Percentiles rank a stretch among this genome's conserved stretches.
Conservation (phyloP, 1,140 invertebrate species). For the Zaprionus lachaisei region DNA sequence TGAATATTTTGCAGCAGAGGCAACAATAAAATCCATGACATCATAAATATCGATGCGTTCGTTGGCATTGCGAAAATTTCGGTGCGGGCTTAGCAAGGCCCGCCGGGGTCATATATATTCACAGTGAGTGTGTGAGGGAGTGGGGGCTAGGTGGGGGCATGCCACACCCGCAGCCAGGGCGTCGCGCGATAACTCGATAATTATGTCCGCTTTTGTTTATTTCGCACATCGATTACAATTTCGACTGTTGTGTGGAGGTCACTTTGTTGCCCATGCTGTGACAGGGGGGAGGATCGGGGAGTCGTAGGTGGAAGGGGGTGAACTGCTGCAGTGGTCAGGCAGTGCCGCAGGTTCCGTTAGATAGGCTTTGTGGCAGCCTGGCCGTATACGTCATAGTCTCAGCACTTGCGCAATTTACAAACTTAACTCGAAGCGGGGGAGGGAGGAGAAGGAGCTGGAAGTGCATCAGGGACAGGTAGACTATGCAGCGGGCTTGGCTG, state of each 20-base stretch:
- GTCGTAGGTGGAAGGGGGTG: not conserved
- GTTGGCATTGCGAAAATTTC: slow-evolving; percentile 76
- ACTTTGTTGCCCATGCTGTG: slow-evolving; percentile 7
- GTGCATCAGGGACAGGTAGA: slow-evolving; percentile 44
- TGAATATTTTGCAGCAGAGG: slow-evolving; percentile 81
- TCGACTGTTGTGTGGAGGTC: slow-evolving; percentile 53
- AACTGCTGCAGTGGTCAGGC: slow-evolving; percentile 7
- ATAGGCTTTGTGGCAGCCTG: slow-evolving; percentile 27
- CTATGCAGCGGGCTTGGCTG: slow-evolving; percentile 13
- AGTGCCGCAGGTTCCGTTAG: slow-evolving; percentile 20
- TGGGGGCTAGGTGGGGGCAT: slow-evolving; percentile 4
- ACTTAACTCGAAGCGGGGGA: slow-evolving; percentile 44
- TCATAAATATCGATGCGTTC: slow-evolving; percentile 81
- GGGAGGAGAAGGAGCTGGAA: slow-evolving; percentile 25
- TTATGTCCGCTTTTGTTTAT: slow-evolving; percentile 85
- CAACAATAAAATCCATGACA: slow-evolving; percentile 84
- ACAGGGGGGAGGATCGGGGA: not conserved
- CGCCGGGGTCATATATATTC: slow-evolving; percentile 46
- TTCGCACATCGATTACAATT: slow-evolving; percentile 84
- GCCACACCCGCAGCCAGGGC: slow-evolving; percentile 76
- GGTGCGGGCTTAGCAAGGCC: slow-evolving; percentile 74
- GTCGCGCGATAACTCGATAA: slow-evolving; percentile 84
- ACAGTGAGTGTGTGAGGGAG: not conserved
- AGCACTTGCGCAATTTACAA: slow-evolving; percentile 71
- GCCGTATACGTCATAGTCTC: slow-evolving; percentile 68